Percentiles rank a stretch among this genome's conserved stretches.
phyloP scores from a whole-genome alignment of 2,113 vertebrate species.

The Anthoscopus minutus region DNA sequence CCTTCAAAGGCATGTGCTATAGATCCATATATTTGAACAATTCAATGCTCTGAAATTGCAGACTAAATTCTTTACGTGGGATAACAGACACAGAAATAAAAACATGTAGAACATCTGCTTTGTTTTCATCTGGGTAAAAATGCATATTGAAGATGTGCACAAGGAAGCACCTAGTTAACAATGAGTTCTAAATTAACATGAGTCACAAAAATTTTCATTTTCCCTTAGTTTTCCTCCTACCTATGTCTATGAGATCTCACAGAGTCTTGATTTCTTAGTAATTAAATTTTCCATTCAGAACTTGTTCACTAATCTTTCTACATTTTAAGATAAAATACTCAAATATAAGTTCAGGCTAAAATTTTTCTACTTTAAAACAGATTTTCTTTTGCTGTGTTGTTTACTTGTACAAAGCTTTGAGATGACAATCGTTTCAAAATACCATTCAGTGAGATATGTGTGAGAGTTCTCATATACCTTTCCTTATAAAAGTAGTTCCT shows the following conservation, averaged over 20 bases:
- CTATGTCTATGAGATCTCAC: neutral
- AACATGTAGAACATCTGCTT: neutral
- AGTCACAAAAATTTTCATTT: neutral
- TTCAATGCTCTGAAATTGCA: neutral
- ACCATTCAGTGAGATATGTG: neutral
- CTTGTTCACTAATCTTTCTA: neutral
- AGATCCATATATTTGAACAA: neutral
- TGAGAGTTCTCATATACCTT: neutral
- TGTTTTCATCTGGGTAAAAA: neutral
- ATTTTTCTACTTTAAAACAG: neutral
- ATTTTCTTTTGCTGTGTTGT: neutral
- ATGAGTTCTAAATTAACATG: neutral
- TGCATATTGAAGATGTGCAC: neutral
- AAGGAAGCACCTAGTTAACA: neutral
- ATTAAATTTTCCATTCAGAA: neutral
- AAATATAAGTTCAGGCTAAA: neutral
- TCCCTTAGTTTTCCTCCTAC: neutral
- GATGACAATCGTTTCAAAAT: neutral
- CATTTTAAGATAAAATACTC: neutral
- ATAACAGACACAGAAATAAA: neutral
- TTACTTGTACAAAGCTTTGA: neutral
- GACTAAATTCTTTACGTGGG: neutral
- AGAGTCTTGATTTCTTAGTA: neutral
- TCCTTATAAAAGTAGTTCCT: neutral
- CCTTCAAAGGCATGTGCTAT: neutral